These are phyloP conservation scores for Sycobia sp. DNA, from an alignment of 1,140 invertebrate species.

Conservation along the genomic window DNA sequence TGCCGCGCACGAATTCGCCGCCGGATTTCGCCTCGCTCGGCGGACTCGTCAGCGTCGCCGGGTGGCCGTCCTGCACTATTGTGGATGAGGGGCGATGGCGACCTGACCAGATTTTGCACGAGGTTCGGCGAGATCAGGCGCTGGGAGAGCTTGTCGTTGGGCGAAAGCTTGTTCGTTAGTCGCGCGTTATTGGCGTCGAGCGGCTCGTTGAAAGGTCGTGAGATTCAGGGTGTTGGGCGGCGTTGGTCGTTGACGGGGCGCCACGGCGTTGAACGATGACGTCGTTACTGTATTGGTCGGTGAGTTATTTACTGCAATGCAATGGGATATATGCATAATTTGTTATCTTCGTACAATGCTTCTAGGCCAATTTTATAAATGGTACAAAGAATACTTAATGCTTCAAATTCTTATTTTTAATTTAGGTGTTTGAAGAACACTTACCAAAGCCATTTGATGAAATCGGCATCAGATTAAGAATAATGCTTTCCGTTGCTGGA, in stretches of 20 bases:
- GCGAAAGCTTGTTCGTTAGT: constrained; percentile 48
- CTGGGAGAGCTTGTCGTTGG: constrained; percentile 53
- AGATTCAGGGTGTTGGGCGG: constrained; percentile 82
- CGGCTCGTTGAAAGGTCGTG: constrained; percentile 59
- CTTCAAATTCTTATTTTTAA: too few relatives aligned
- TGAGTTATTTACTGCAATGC: constrained; percentile 44
- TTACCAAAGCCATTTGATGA: constrained; percentile 43
- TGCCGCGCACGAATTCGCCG: constrained; percentile 46
- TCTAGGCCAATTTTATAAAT: too few relatives aligned
- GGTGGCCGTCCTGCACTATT: constrained; percentile 64
- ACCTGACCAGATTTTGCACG: constrained; percentile 54
- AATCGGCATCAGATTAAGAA: constrained; percentile 77
- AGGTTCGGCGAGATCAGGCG: constrained; percentile 58
- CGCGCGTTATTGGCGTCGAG: constrained; percentile 49
- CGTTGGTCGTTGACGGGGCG: constrained; percentile 70
- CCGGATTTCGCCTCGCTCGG: constrained; percentile 14
- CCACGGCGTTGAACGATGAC: constrained; percentile 51
- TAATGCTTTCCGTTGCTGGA: constrained; percentile 68
- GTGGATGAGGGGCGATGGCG: constrained; percentile 54
- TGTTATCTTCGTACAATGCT: too few relatives aligned
- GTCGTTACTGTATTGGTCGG: constrained; percentile 51
- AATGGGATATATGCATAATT: too few relatives aligned
- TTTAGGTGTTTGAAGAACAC: too few relatives aligned
- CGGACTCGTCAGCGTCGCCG: constrained; percentile 64
- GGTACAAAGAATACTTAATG: too few relatives aligned